These are phyloP conservation scores for Entelurus aequoreus DNA, from an alignment of 2,113 vertebrate species.

Conservation along the genomic window DNA sequence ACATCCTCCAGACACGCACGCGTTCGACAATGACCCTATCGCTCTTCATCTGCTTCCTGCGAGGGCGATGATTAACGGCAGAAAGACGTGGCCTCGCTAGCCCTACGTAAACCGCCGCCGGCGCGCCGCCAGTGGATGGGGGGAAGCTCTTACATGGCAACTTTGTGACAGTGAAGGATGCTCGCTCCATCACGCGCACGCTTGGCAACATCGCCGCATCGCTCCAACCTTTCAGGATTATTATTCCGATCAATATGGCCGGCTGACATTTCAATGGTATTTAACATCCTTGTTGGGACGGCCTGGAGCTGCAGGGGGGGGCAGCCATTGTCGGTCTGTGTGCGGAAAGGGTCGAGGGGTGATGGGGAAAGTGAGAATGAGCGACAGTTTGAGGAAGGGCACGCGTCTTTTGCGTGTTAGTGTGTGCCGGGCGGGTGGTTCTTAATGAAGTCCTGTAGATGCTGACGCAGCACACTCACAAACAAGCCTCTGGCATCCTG, in stretches of 20 bases:
- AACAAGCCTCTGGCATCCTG: slow-evolving; percentile 47
- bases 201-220: slow-evolving; percentile 68
- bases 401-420: slow-evolving; percentile 19
- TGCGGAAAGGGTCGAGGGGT: neutral
- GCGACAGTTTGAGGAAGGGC: slow-evolving; percentile 34
- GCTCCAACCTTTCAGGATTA: slow-evolving; percentile 66
- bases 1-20: slow-evolving; percentile 14
- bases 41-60: slow-evolving; percentile 38
- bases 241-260: slow-evolving; percentile 71
- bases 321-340: slow-evolving; percentile 4
- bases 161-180: slow-evolving; percentile 72
- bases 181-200: slow-evolving; percentile 39
- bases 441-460: slow-evolving; percentile 67
- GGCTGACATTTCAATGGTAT: slow-evolving; percentile 73
- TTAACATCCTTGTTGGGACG: slow-evolving; percentile 66
- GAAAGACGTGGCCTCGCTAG: slow-evolving; percentile 53
- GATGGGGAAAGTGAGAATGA: slow-evolving; percentile 43
- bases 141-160: slow-evolving; percentile 65
- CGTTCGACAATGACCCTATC: slow-evolving; percentile 40
- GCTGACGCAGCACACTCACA: slow-evolving; percentile 63
- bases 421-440: slow-evolving; percentile 26
- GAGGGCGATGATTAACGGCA: slow-evolving; percentile 63
- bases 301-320: slow-evolving; percentile 15
- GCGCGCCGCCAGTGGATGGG: slow-evolving; percentile 31
- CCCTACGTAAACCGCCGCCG: slow-evolving; percentile 52